phyloP scores from a whole-genome alignment of 2,888 invertebrate genomes.

The Trimorus sp. region DNA sequence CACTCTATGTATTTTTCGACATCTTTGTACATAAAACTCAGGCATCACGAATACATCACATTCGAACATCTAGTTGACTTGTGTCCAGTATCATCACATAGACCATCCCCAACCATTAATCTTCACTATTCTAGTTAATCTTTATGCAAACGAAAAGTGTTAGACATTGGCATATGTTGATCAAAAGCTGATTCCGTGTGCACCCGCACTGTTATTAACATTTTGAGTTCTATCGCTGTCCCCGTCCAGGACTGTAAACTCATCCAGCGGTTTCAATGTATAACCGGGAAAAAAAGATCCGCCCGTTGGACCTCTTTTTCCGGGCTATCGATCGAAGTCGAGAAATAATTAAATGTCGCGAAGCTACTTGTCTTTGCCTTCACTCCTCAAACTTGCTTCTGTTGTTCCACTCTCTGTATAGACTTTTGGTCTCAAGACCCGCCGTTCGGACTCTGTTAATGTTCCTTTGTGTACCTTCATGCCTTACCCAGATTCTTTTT shows the following conservation, averaged over 20 bases:
- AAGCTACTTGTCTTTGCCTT: conserved; percentile 48
- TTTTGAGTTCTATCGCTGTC: no score
- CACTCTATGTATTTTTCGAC: conserved; percentile 62
- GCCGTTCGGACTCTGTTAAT: conserved; percentile 15
- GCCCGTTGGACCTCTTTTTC: not conserved
- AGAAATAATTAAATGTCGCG: conserved; percentile 27
- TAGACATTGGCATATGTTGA: conserved; percentile 42
- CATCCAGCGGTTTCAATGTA: not conserved
- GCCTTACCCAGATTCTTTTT: not conserved
- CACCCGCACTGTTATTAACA: no score
- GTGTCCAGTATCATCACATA: conserved; percentile 45
- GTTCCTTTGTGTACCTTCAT: conserved; percentile 13
- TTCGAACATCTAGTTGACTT: conserved; percentile 29
- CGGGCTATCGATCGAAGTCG: conserved; percentile 11
- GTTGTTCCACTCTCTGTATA: conserved; percentile 3
- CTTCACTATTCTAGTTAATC: conserved; percentile 8
- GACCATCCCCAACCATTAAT: conserved; percentile 17
- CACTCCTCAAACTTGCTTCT: conserved; percentile 36
- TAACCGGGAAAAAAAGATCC: conserved; percentile 25
- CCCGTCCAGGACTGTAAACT: no score
- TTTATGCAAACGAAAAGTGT: conserved; percentile 31
- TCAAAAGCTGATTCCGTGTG: not conserved
- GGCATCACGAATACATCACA: conserved; percentile 25
- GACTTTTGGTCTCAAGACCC: conserved; percentile 23
- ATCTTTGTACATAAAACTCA: conserved; percentile 40